These are phyloP conservation scores for Acanthisitta chloris DNA, from an alignment of 2,113 vertebrate species.

Conservation along the genomic window DNA sequence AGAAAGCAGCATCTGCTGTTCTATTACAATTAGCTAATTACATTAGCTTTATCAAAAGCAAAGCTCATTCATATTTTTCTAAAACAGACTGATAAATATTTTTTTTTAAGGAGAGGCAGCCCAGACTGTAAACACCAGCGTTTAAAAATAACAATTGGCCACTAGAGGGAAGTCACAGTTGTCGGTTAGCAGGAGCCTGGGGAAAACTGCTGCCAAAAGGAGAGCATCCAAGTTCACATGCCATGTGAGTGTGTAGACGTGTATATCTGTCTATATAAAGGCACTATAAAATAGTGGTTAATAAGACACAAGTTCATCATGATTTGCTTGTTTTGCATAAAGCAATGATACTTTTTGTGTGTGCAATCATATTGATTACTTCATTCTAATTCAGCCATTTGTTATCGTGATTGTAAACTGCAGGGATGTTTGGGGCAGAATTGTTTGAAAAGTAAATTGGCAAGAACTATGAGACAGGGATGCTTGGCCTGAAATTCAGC, in stretches of 20 bases:
- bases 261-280: background rate
- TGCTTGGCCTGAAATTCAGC: background rate
- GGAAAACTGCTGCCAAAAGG: background rate
- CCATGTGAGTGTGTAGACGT: background rate
- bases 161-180: constrained; percentile 16
- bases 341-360: background rate
- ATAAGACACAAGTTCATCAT: background rate
- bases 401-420: background rate
- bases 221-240: background rate
- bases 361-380: background rate
- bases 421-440: background rate
- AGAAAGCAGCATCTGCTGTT: background rate
- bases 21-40: background rate
- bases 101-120: background rate
- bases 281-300: background rate
- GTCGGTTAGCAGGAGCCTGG: background rate
- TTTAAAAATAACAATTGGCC: background rate
- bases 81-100: background rate
- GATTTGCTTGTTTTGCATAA: background rate
- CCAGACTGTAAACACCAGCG: background rate
- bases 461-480: background rate
- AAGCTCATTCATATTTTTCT: background rate
- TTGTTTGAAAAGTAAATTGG: background rate
- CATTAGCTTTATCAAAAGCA: background rate
- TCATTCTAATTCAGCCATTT: background rate